phyloP scores from a whole-genome alignment of 1,140 invertebrate genomes.

The Samia ricini region DNA sequence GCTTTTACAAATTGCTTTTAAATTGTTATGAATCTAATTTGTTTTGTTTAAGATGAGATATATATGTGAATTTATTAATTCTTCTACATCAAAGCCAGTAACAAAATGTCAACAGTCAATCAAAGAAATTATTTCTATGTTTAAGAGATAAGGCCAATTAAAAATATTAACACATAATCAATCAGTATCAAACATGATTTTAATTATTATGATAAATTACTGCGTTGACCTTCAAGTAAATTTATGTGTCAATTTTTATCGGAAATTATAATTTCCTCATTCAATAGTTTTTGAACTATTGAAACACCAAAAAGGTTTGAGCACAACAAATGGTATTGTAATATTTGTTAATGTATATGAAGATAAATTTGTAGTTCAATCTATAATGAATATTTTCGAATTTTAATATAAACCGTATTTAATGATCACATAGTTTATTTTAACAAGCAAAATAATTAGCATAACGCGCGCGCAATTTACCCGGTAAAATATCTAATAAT shows the following conservation, averaged over 20 bases:
- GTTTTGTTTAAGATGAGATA: neutral
- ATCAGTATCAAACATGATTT: neutral
- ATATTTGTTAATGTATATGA: no score
- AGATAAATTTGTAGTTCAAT: no score
- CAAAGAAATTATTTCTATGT: neutral
- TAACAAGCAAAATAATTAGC: conserved; percentile 18
- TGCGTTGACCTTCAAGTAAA: neutral
- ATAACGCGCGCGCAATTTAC: neutral
- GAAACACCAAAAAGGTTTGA: neutral
- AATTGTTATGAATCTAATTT: neutral
- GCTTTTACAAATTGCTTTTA: neutral
- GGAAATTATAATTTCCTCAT: neutral
- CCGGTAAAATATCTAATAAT: conserved; percentile 17
- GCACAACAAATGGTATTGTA: no score
- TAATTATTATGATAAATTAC: neutral
- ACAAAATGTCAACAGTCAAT: neutral
- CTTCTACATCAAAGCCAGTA: neutral
- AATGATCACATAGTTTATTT: neutral
- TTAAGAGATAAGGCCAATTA: neutral
- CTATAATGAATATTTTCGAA: no score
- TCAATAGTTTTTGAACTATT: neutral
- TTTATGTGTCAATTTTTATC: neutral
- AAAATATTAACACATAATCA: neutral
- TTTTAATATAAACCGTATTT: neutral
- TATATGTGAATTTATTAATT: neutral